These are phyloP conservation scores for Leguminivora glycinivorella DNA, from an alignment of 1,140 invertebrate genomes.

Conservation along the genomic window DNA sequence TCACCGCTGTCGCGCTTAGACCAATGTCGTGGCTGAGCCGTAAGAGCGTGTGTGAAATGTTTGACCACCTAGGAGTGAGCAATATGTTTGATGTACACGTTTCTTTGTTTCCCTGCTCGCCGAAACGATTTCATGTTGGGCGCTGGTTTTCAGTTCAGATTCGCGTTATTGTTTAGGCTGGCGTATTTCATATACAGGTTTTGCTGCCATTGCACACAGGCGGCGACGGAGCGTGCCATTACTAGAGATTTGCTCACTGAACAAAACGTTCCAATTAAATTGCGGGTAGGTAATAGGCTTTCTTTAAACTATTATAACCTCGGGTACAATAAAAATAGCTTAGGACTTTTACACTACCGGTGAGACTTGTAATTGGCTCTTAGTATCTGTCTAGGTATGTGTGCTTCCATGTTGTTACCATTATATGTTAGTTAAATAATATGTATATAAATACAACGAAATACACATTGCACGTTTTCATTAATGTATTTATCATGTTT, in stretches of 20 bases:
- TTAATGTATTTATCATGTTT: no score
- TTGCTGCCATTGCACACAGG: conserved; percentile 25
- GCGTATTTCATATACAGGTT: conserved; percentile 19
- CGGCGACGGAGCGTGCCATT: conserved; percentile 11
- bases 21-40: no score
- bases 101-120: conserved; percentile 18
- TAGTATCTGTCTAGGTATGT: no score
- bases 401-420: no score
- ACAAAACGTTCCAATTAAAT: conserved; percentile 16
- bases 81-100: background rate
- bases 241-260: conserved; percentile 9
- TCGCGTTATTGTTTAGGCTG: conserved; percentile 25
- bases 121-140: background rate
- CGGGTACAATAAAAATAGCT: background rate
- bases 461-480: no score
- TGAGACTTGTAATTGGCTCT: no score
- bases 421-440: no score
- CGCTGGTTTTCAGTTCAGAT: conserved; percentile 19
- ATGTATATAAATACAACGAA: no score
- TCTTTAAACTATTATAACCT: background rate
- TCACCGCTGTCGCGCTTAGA: no score
- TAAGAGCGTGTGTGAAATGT: background rate
- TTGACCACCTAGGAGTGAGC: background rate
- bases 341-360: no score
- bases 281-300: background rate